phyloP scores from a whole-genome alignment of 1,140 invertebrate species.

The Physella acuta region DNA sequence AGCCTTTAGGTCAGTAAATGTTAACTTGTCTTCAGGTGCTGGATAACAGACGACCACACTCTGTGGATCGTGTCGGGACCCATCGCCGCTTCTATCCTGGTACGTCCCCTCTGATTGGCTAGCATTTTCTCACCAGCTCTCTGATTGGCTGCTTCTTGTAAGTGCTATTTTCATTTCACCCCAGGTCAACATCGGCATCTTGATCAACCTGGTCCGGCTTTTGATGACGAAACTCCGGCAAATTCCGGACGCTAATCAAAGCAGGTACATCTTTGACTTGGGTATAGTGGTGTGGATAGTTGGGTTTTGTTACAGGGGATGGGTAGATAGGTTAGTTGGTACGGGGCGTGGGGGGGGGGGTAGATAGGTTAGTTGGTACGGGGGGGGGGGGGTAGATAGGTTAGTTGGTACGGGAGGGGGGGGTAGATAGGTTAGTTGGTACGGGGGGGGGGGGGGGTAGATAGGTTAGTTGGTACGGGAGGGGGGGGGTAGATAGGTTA shows the following conservation, averaged over 20 bases:
- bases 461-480: background rate
- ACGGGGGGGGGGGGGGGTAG: background rate
- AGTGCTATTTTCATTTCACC: background rate
- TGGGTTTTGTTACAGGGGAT: background rate
- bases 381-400: background rate
- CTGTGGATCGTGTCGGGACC: constrained; percentile 49
- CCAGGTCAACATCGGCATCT: constrained; percentile 81
- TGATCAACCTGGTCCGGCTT: constrained; percentile 90
- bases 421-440: background rate
- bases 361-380: background rate
- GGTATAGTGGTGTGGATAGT: background rate
- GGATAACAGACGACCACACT: constrained; percentile 37
- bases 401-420: background rate
- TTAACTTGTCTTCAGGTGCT: constrained; percentile 43
- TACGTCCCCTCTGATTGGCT: too few species aligned
- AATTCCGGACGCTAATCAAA: constrained; percentile 59
- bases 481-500: background rate
- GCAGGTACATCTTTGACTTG: constrained; percentile 54
- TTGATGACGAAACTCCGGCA: constrained; percentile 83
- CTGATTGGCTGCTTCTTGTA: background rate
- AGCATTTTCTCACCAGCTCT: background rate
- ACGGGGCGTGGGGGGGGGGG: background rate
- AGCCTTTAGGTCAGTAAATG: too few species aligned
- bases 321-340: background rate
- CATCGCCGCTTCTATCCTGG: constrained; percentile 41